Evolutionary conservation across 2,888 invertebrate species (phyloP), one percentile per base, ranked within the genome.

Genomic region (Polydrusus pterygomalis): DNA sequence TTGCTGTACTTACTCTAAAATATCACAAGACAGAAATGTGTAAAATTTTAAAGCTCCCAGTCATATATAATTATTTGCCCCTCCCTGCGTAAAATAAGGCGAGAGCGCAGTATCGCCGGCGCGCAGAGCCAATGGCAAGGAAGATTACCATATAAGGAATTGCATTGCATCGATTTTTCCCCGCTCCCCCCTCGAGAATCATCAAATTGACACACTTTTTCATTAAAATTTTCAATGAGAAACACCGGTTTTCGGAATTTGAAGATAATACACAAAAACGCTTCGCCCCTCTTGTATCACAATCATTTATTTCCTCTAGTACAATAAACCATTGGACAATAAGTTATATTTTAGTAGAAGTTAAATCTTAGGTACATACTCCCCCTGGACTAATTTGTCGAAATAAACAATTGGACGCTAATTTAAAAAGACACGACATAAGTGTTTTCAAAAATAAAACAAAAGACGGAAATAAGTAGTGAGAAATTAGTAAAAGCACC

Each of bases 81-180:
- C 90, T 89, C 89, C 89, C 85, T 87, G 85, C 85, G 86, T 82
- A 86, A 84, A 83, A 85, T 85, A 76, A 86, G 86, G 85, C 73
- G 76, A 80, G 80, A 79, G 84, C 85, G 85, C 86, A 84, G 81
- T 81, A 83, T 83, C 83, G 75, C 74, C 77, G 75, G 73, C 69
- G 77, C 75, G 74, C 67, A 70, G 78, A 83, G 79, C 92, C 93
- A 93, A 93, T 93, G 89, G 90, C 88, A 88, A 89, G 86, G 89
- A 90, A 91, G 91, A 92, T 93, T 91, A 92, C 94, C 93, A 92
- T 93, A 93, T 93, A 93, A 91, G 93, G 93, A 90, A 91, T 91
- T 90, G 89, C 88, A 90, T 90, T 91, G 90, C 89, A 90, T 89
- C 89, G 90, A 89, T 90, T 85, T 87, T 87, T 88, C 83, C 84